Evolutionary conservation across 2,113 vertebrate species (phyloP).

Genomic region (Tonatia bakeri): DNA sequence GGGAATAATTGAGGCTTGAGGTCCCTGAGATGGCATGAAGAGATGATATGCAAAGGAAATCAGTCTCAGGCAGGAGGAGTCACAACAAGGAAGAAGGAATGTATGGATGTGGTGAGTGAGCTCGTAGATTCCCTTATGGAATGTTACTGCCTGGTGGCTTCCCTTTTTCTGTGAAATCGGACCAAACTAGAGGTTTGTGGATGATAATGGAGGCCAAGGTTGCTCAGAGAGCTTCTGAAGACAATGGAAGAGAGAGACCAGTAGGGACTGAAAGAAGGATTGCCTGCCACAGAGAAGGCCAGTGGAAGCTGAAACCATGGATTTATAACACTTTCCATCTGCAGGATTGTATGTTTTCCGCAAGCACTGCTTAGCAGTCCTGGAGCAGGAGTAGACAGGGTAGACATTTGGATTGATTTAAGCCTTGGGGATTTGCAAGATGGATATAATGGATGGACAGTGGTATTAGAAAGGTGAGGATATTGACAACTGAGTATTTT

Average conservation of each 20-base stretch:
- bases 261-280: background rate
- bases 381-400: background rate
- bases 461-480: background rate
- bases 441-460: background rate
- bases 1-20: background rate
- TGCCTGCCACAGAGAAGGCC: background rate
- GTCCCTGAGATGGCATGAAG: background rate
- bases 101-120: background rate
- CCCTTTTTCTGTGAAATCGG: background rate
- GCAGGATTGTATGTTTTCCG: background rate
- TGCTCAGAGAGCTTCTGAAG: background rate
- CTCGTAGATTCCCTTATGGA: background rate
- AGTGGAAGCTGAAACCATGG: background rate
- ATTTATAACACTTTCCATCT: background rate
- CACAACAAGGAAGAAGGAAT: background rate
- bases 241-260: background rate
- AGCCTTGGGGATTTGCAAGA: constrained; percentile 14
- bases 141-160: background rate
- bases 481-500: background rate
- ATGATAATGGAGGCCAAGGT: background rate
- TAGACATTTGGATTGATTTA: background rate
- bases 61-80: background rate
- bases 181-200: background rate
- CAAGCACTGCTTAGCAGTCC: background rate
- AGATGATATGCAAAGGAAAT: background rate